Base-by-base conservation (phyloP, 2,797 vertebrate genomes). In the Anguilla marmorata region DNA sequence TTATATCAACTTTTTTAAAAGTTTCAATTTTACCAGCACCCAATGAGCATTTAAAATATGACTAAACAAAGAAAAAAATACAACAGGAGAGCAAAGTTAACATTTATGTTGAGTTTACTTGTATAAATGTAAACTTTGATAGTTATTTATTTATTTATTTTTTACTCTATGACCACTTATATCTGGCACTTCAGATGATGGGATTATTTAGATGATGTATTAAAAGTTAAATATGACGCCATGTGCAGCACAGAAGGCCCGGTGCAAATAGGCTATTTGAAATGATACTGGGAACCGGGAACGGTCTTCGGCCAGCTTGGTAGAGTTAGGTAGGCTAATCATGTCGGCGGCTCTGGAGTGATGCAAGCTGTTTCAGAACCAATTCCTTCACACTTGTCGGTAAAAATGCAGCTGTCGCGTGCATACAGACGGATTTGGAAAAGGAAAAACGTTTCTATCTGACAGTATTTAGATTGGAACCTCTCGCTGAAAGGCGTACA, bases 401-500 rank as follows among this genome's bases (percentile, higher is more conserved):
- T 14, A 85, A 96, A 94, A 95, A 93, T 93, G 94, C 96, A 96
- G 95, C 96, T 96, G 95, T 94, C 95, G 91, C 93, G 37, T 37
- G 72, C 72, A 93, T 88, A 91, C 93, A 96, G 95, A 95, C 93
- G 92, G 92, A 94, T 95, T 92, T 93, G 89, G 48, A 84, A 66
- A 66, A 66, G 86, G 82, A 83, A 86, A 88, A 88, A 86, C 63
- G 83, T 74, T 82, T 11, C 27, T 45, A 11, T 60, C 9, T 86
- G 41, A 63, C 45, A 54, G 50, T 86, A 74, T 30, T 85, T 86
- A 94, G 94, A 94, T 95, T 95, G 95, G 95, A 96, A 95, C 95
- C 95, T 96, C 95, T 96, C 90, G 93, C 92, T 95, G 95, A 95
- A 96, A 97, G 95, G 95, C 96, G 96, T 96, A 92, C 94, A 94